Evolutionary conservation across 2,888 invertebrate genomes (phyloP).

Genomic region (Calameuta filiformis): DNA sequence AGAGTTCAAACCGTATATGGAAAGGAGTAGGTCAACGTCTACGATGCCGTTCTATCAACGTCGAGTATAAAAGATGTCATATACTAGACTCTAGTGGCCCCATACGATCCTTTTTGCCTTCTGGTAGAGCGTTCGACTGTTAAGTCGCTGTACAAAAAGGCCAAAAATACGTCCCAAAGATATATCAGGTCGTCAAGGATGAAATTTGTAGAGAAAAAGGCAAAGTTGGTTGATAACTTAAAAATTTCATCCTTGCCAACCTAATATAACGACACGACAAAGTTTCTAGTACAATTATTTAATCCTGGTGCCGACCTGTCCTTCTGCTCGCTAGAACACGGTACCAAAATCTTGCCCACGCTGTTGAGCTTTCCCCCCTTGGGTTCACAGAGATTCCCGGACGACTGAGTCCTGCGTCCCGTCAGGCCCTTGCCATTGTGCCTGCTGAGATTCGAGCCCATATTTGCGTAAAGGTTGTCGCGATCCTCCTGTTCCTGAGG

Average conservation of each 20-base stretch:
- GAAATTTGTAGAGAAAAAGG: too few species aligned
- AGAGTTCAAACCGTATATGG: not conserved
- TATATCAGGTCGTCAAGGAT: too few species aligned
- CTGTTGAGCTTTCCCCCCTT: slow-evolving; percentile 58
- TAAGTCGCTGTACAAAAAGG: not conserved
- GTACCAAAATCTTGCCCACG: slow-evolving; percentile 59
- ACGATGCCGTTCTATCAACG: not conserved
- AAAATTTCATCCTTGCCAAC: too few species aligned
- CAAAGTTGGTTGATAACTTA: too few species aligned
- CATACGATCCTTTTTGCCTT: not conserved
- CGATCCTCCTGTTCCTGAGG: slow-evolving; percentile 10
- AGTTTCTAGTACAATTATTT: not conserved
- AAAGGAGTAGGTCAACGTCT: not conserved
- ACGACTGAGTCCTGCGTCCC: slow-evolving; percentile 79
- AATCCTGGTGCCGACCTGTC: slow-evolving; percentile 45
- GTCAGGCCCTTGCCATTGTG: slow-evolving; percentile 78
- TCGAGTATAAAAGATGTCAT: not conserved
- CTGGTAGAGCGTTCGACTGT: too few species aligned
- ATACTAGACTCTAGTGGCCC: not conserved
- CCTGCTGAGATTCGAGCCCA: slow-evolving; percentile 85
- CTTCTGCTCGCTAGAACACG: slow-evolving; percentile 57
- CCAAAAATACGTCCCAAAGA: not conserved
- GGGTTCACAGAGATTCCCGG: slow-evolving; percentile 79
- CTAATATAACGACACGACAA: not conserved
- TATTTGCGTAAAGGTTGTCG: slow-evolving; percentile 60